Conservation (phyloP, 2,888 invertebrate species). For the Perithous albicinctus region DNA sequence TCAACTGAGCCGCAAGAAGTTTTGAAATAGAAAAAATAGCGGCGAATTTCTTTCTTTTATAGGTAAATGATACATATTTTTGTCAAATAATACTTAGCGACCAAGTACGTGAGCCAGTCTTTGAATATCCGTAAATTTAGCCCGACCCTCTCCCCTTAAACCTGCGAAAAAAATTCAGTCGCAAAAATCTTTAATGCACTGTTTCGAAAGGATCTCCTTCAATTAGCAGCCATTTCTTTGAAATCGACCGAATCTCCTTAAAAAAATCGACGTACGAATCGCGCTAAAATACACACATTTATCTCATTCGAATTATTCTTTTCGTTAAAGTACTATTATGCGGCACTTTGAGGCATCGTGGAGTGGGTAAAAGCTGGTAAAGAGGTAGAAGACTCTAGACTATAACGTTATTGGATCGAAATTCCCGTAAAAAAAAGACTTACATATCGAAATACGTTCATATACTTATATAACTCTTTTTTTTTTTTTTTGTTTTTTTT, state of each 20-base stretch:
- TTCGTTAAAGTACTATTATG: constrained; percentile 26
- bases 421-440: constrained; percentile 27
- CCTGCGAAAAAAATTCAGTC: too few relatives aligned
- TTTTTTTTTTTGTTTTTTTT: not conserved
- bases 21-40: too few relatives aligned
- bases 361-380: constrained; percentile 13
- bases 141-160: too few relatives aligned
- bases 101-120: too few relatives aligned
- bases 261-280: constrained; percentile 24
- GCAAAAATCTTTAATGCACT: too few relatives aligned
- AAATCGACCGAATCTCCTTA: constrained; percentile 1
- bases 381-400: constrained; percentile 22
- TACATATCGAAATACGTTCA: not conserved
- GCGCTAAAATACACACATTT: constrained; percentile 9
- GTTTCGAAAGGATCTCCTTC: too few relatives aligned
- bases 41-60: too few relatives aligned
- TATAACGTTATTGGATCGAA: constrained; percentile 52
- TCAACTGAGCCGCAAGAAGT: too few relatives aligned
- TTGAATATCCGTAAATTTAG: too few relatives aligned
- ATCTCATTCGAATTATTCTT: not conserved
- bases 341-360: constrained; percentile 51
- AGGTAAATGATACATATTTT: too few relatives aligned
- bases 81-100: too few relatives aligned
- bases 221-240: not conserved
- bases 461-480: constrained; percentile 3